phyloP scores from a whole-genome alignment of 2,113 vertebrate species.

The Thinocorus orbignyianus region DNA sequence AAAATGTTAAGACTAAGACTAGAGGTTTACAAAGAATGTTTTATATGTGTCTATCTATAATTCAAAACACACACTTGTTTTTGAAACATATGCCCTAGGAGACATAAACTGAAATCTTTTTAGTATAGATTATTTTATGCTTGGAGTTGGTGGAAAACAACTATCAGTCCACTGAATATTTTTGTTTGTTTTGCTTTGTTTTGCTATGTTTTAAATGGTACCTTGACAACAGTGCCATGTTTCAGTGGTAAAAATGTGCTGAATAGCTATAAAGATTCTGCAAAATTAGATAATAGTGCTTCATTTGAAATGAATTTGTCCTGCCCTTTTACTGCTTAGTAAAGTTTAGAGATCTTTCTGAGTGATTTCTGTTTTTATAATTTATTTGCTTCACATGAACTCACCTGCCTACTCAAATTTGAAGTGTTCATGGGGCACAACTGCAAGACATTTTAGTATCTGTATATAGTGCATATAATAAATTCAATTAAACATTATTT shows the following conservation, averaged over 20 bases:
- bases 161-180: slow-evolving; percentile 30
- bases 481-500: slow-evolving; percentile 87
- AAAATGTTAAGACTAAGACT: slow-evolving; percentile 65
- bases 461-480: slow-evolving; percentile 88
- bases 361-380: slow-evolving; percentile 74
- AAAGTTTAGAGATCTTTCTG: slow-evolving; percentile 62
- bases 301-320: slow-evolving; percentile 61
- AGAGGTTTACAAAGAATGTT: slow-evolving; percentile 76
- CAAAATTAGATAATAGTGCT: slow-evolving; percentile 57
- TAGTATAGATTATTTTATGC: slow-evolving; percentile 64
- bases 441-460: slow-evolving; percentile 80
- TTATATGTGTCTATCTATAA: slow-evolving; percentile 73
- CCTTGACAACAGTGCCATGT: slow-evolving; percentile 69
- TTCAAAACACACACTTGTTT: slow-evolving; percentile 63
- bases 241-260: slow-evolving; percentile 55
- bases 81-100: slow-evolving; percentile 60
- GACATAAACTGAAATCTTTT: slow-evolving; percentile 43
- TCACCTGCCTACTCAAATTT: slow-evolving; percentile 75
- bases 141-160: slow-evolving; percentile 50
- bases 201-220: slow-evolving; percentile 50
- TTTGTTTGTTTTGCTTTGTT: neutral
- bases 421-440: slow-evolving; percentile 75
- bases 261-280: slow-evolving; percentile 50
- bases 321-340: slow-evolving; percentile 45
- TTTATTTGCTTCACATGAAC: slow-evolving; percentile 76